A percentile compares a stretch with the other conserved stretches of the same genome.
These are phyloP conservation scores for Aix galericulata DNA, from an alignment of 2,113 vertebrate species.

Conservation along the genomic window DNA sequence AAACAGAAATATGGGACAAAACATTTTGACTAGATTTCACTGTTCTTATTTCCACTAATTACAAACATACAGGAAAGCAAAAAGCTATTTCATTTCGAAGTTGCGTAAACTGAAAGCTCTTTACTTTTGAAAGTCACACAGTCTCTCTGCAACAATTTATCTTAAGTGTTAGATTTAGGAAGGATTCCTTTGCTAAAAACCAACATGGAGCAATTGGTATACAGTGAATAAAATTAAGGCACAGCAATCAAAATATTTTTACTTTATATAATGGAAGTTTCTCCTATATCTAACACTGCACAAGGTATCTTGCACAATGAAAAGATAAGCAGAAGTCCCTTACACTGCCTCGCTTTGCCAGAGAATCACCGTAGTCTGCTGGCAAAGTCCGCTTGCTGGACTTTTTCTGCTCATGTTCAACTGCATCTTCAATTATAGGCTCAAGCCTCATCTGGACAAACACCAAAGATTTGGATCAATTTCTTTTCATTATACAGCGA, in stretches of 20 bases:
- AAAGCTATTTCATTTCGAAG: conserved; percentile 42
- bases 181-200: conserved; percentile 78
- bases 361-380: conserved; percentile 98
- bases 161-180: conserved; percentile 87
- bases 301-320: conserved; percentile 82
- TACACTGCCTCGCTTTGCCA: conserved; percentile 99
- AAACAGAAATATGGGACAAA: neutral
- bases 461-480: conserved; percentile 89
- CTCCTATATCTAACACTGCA: conserved; percentile 87
- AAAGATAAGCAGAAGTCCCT: conserved; percentile 85
- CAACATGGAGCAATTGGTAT: conserved; percentile 71
- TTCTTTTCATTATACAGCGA: conserved; percentile 83
- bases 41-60: conserved; percentile 24
- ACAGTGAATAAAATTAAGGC: conserved; percentile 69
- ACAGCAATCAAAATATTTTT: conserved; percentile 61
- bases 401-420: conserved; percentile 99
- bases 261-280: conserved; percentile 65
- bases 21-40: neutral
- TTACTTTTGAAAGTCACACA: conserved; percentile 31
- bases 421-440: conserved; percentile 97
- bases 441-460: conserved; percentile 95
- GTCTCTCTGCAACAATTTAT: conserved; percentile 62
- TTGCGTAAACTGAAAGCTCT: conserved; percentile 23
- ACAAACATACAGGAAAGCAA: conserved; percentile 13
- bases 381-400: conserved; percentile 99